These are phyloP conservation scores for Ctenicera cuprea DNA, from an alignment of 2,888 invertebrate genomes.

Conservation along the genomic window DNA sequence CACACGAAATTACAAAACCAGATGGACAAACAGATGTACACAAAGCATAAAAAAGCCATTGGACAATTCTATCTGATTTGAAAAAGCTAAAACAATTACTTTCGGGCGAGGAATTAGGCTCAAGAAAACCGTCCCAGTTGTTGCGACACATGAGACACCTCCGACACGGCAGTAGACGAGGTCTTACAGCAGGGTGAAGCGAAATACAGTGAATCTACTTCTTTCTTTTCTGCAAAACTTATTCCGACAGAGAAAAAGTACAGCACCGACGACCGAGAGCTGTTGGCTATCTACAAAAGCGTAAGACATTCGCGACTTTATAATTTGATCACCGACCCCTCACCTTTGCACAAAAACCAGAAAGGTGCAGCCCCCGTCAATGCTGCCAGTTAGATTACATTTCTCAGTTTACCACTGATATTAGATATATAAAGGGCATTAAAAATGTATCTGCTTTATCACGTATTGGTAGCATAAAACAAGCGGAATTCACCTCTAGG, in stretches of 20 bases:
- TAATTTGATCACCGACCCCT: not conserved
- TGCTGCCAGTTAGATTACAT: not conserved
- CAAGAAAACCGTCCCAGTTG: not conserved
- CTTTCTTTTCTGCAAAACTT: not conserved
- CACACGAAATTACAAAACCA: not conserved
- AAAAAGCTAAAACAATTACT: constrained; percentile 18
- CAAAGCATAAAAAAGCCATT: not conserved
- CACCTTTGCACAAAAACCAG: not conserved
- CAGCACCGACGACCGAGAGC: not conserved
- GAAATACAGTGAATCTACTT: not conserved
- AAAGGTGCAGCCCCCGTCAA: not conserved
- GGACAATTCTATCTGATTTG: constrained; percentile 6
- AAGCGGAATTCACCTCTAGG: not conserved
- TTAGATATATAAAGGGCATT: not conserved
- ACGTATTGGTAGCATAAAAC: not conserved
- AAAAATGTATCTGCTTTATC: not conserved
- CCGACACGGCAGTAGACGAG: not conserved
- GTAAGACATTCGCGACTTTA: not conserved
- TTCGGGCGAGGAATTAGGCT: not conserved
- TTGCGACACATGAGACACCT: too few relatives aligned
- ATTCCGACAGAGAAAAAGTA: not conserved
- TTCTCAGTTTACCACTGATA: not conserved
- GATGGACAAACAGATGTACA: not conserved
- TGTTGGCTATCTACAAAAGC: not conserved
- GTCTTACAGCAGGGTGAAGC: not conserved